Base-by-base conservation (phyloP, 2,113 vertebrate species). In the Myocastor coypus region DNA sequence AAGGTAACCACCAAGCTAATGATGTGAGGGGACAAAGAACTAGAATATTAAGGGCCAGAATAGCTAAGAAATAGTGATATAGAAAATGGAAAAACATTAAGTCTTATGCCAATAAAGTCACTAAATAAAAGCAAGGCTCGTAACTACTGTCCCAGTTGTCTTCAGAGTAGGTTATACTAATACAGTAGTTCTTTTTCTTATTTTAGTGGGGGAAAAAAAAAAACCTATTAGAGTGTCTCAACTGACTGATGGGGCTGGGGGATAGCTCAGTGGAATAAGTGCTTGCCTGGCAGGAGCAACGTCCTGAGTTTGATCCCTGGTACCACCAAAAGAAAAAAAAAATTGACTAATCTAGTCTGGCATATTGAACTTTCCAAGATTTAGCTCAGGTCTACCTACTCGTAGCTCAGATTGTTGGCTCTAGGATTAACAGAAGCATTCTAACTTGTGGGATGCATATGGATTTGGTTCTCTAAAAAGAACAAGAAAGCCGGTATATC, bases 391-490 rank as follows among this genome's bases (percentile, higher is more conserved):
- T 52, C 40, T 9, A 11, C 63, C 37, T 77, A 12, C 46, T 59
- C 26, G 42, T n/a, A 32, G 13, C 4, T 78, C n/a, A 83, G 68
- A 6, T 32, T n/a, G 68, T 75, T 69, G 59, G 26, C 77, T 24
- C 2, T 82, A n/a, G 13, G 75, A 8, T 69, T 90, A 11, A 78
- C 0, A 32, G 52, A 83, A 71, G 22, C 55, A 16, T 84, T 92
- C 69, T 92, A 0, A 73, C 85, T 61, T 42, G 26, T 90, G 78
- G 69, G 57, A 22, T 86, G 16, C 42, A 71, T 86, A 26, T 37
- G n/a, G 24, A n/a, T 89, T 87, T 78, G 19, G 20, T 86, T 93
- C 30, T 19, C 84, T 89, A 46, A 64, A 91, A 87, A 55, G 85
- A 59, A 40, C 34, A 4, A 46, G 42, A 22, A 91, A 71, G 32